phyloP scores from a whole-genome alignment of 2,113 vertebrate genomes.

The Microcebus lehilahytsara region DNA sequence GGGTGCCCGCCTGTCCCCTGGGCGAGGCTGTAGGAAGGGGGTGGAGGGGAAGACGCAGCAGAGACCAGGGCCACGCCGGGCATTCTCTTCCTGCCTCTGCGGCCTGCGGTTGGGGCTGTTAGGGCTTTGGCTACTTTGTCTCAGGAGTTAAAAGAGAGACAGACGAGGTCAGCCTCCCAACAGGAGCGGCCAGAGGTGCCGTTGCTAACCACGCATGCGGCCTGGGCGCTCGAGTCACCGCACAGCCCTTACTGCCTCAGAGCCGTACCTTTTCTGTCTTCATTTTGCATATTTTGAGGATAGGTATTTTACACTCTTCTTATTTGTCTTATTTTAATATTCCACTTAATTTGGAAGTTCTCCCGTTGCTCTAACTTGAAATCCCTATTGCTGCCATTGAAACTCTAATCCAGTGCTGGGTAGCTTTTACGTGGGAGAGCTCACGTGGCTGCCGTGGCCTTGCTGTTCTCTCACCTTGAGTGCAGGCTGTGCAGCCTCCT shows the following conservation, averaged over 20 bases:
- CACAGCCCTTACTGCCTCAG: rapidly evolving
- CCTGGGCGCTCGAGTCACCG: rapidly evolving
- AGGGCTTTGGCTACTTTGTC: rapidly evolving
- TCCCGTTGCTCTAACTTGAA: neutral
- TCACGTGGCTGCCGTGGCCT: neutral
- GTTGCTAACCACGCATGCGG: rapidly evolving
- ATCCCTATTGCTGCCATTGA: neutral
- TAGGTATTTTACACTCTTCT: neutral
- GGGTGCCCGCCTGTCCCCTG: too few relatives aligned
- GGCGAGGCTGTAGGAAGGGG: neutral
- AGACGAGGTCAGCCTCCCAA: neutral
- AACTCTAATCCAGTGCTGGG: rapidly evolving
- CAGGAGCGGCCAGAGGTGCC: neutral
- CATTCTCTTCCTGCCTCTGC: too few relatives aligned
- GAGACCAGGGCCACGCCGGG: rapidly evolving
- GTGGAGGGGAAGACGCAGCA: too few relatives aligned
- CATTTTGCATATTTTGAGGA: rapidly evolving
- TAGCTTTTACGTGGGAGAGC: neutral
- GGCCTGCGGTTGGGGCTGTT: too few relatives aligned
- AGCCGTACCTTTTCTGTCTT: neutral
- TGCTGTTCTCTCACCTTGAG: neutral
- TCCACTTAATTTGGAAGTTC: neutral
- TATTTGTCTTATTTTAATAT: neutral
- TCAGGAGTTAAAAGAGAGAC: neutral
- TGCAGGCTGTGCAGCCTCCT: rapidly evolving